Evolutionary conservation across 2,113 vertebrate species (phyloP), one percentile per base, ranked within the genome.

Genomic region (Pavo muticus): DNA sequence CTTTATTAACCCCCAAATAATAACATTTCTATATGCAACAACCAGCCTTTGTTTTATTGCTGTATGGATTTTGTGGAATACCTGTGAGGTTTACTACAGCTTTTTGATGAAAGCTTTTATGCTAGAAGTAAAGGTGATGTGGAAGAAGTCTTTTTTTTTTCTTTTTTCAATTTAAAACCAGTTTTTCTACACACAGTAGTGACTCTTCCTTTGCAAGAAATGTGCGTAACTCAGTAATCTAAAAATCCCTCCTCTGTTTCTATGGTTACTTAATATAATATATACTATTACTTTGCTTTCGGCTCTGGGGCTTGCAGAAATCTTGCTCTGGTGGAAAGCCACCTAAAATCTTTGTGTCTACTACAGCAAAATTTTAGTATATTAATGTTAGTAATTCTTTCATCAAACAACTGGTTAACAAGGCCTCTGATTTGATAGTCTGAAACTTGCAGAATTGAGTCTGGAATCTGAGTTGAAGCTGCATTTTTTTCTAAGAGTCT

Each of bases 201-300:
- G 24, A 37, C 17, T 76, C 10, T 52, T 94, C 30, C 5, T 81
- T 65, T 69, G 30, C 39, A 84, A 71, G 39, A 91, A 74, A 30
- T 71, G 37, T 1, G 1, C 50, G 6, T 32, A 14, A 42, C 67
- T 81, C 27, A 21, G 13, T 84, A 50, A 56, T 15, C 4, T 74
- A 35, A 84, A 67, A 50, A 32, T 69, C 25, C 77, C 60, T 27
- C 23, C 10, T 21, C 2, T 64, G 17, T 88, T 89, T 89, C 37
- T 89, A 8, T 75, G 30, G 3, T 17, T 42, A 27, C 6, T 76
- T 90, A 48, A 23, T 63, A 8, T 56, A 47, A 37, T 5, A 60
- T 0, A 60, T 0, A 0, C 7, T 59, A 7, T 71, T 78, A 20
- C 5, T 10, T 32, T 20, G 19, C 25, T 78, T 44, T 81, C 91